phyloP scores from a whole-genome alignment of 2,888 invertebrate species.

The Phlogophora meticulosa region DNA sequence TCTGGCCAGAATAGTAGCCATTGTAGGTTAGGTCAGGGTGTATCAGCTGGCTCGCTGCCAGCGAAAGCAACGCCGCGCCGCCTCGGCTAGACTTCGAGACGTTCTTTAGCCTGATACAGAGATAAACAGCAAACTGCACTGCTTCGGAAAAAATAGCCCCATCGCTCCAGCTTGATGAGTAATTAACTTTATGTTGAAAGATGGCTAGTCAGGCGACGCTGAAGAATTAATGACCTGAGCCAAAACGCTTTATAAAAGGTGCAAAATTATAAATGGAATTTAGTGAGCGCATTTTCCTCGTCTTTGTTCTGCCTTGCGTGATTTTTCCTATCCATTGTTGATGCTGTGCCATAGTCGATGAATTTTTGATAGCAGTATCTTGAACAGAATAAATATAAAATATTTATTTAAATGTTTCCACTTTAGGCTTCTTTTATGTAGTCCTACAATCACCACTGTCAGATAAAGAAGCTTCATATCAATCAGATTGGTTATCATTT shows the following conservation, averaged over 20 bases:
- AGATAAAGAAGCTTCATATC: conserved; percentile 18
- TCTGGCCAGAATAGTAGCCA: conserved; percentile 46
- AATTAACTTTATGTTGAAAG: conserved; percentile 70
- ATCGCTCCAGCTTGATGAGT: conserved; percentile 60
- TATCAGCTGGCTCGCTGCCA: conserved; percentile 77
- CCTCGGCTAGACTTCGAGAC: conserved; percentile 71
- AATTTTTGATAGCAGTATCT: background rate
- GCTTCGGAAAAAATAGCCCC: conserved; percentile 67
- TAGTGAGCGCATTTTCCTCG: conserved; percentile 22
- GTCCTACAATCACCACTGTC: conserved; percentile 3
- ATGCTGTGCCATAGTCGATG: background rate
- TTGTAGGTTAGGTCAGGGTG: conserved; percentile 66
- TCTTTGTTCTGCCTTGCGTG: conserved; percentile 12
- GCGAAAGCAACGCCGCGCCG: conserved; percentile 62
- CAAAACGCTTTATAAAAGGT: conserved; percentile 35
- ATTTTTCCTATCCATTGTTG: conserved; percentile 17
- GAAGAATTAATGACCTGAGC: conserved; percentile 46
- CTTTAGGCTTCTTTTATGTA: background rate
- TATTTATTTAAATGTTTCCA: conserved; percentile 8
- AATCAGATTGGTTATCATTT: conserved; percentile 41
- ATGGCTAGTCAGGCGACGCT: conserved; percentile 46
- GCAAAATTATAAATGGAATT: conserved; percentile 51
- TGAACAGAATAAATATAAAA: background rate
- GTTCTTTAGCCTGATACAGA: conserved; percentile 71
- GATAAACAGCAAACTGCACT: conserved; percentile 73